Conservation (phyloP, 1,140 invertebrate species). For the Microplitis demolitor region DNA sequence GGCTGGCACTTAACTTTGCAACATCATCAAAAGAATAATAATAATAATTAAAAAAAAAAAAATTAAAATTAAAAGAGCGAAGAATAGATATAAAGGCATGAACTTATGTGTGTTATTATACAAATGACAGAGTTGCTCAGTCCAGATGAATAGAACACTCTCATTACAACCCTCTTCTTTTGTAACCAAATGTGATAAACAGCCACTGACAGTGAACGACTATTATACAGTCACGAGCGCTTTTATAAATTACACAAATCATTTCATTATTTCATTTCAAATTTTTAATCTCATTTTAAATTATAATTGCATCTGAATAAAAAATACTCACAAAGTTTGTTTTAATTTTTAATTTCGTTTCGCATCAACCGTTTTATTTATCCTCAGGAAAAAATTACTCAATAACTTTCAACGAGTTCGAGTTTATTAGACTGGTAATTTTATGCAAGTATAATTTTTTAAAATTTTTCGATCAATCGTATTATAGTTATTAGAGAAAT, state of each 20-base stretch:
- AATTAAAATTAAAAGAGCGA: no score
- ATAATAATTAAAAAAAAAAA: no score
- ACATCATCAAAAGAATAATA: no score
- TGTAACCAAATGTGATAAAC: conserved; percentile 30
- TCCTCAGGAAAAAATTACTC: no score
- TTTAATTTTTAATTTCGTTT: no score
- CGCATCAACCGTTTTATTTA: no score
- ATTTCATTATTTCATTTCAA: neutral
- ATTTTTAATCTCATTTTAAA: neutral
- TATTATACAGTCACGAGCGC: conserved; percentile 16
- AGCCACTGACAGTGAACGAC: conserved; percentile 5
- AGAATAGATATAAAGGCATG: neutral
- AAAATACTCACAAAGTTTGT: no score
- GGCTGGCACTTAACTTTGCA: neutral
- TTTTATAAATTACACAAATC: neutral
- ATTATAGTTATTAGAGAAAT: no score
- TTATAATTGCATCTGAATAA: neutral
- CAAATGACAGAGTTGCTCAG: conserved; percentile 34
- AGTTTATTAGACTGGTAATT: no score
- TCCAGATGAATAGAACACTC: neutral
- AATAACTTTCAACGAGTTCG: no score
- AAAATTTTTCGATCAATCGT: no score
- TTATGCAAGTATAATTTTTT: no score
- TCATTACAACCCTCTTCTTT: conserved; percentile 21
- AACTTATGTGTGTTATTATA: conserved; percentile 31